Conservation (phyloP, 2,888 invertebrate species). For the Nomada hirtipes region DNA sequence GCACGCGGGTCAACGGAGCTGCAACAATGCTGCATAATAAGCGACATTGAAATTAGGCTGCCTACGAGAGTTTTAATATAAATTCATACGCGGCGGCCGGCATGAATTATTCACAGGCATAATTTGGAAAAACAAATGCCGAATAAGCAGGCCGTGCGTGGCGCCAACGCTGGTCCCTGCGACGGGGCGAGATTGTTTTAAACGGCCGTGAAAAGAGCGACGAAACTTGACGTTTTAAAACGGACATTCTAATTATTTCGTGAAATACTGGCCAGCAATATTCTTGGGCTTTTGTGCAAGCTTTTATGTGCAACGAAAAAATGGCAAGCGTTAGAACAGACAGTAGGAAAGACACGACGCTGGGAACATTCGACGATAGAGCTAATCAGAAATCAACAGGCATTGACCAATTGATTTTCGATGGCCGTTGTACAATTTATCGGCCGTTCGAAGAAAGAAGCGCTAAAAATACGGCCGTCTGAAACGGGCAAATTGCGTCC, state of each 20-base stretch:
- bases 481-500: slow-evolving; percentile 62
- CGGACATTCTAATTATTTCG: not conserved
- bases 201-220: slow-evolving; percentile 13
- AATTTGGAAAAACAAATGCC: slow-evolving; percentile 73
- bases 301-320: slow-evolving; percentile 65
- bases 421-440: slow-evolving; percentile 22
- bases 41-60: slow-evolving; percentile 63
- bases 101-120: slow-evolving; percentile 75
- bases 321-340: slow-evolving; percentile 66
- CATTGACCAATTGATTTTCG: not conserved
- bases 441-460: slow-evolving; percentile 22
- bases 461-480: slow-evolving; percentile 24
- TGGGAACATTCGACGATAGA: slow-evolving; percentile 77
- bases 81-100: slow-evolving; percentile 71
- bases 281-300: no score
- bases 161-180: not conserved
- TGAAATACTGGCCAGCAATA: not conserved
- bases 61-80: slow-evolving; percentile 73
- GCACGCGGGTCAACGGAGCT: not conserved
- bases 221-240: slow-evolving; percentile 5
- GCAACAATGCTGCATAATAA: slow-evolving; percentile 63
- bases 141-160: slow-evolving; percentile 50
- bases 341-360: slow-evolving; percentile 13
- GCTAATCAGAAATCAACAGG: slow-evolving; percentile 66
- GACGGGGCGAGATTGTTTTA: slow-evolving; percentile 22